Base-by-base conservation (phyloP, 35 echinoderm and acorn worm genomes). In the Amphiura filiformis region DNA sequence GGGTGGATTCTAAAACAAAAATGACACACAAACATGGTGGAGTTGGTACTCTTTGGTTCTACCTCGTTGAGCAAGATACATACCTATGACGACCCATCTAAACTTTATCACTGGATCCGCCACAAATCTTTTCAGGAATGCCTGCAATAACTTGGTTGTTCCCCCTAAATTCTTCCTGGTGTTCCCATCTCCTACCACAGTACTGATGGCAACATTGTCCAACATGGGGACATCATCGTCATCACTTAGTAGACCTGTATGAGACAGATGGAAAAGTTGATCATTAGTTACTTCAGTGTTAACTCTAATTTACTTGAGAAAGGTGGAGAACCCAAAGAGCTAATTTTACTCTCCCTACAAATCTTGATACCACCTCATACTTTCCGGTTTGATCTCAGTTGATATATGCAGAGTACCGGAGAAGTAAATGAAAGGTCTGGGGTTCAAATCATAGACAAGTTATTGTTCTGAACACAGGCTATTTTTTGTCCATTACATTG, bases 1-100 rank as follows among this genome's bases (percentile, higher is more conserved):
- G n/a, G n/a, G n/a, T n/a, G n/a, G n/a, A n/a, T n/a, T n/a, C n/a
- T n/a, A n/a, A n/a, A n/a, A n/a, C 35, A 17, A 37, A 85, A 31
- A 85, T 56, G 13, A n/a, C 7, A 64, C 11, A 78, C 33, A 36
- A 0, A 36, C 18, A 37, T 37, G 36, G 76, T 35, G 23, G 76
- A 36, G 23, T 32, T 78, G 0, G 33, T 23, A 75, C 15, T 85
- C 5, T 57, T 76, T 76, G 14, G 17, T 17, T 31, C 22, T n/a
- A 84, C 17, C 30, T 49, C 14, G 22, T 65, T 84, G 23, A 0
- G 11, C 22, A 65, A 34, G 1, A 84, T 22, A 28, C 93, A 76
- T 76, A 97, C 95, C 82, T 84, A 93, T 76, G 31, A 97, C 31
- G 42, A 88, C 15, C 89, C 88, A 91, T 80, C 95, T 79, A 0